Base-by-base conservation (phyloP, 2,113 vertebrate genomes). In the Leucosticte australis region DNA sequence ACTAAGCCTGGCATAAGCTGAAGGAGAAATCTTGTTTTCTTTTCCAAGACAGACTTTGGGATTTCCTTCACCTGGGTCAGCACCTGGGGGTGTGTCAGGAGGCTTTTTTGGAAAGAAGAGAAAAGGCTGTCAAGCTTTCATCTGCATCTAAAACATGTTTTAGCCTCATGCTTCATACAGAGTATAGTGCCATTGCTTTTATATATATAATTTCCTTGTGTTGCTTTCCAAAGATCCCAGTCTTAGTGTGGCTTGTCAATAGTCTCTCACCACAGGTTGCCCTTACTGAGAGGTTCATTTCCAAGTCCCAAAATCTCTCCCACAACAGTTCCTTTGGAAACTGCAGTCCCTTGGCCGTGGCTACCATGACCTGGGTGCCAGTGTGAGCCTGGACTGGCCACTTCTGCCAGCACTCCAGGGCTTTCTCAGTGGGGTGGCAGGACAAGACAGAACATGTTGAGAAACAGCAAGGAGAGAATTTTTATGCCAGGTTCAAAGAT, bases 401-500 rank as follows among this genome's bases (percentile, higher is more conserved):
- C 55, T 73, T 76, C 83, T 67, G 64, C 76, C 2, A 7, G 78
- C 55, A 23, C 60, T 30, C 30, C 55, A 16, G 75, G 89, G 75
- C 12, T 67, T 28, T 73, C 76, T n/a, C 91, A 30, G 71, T 5
- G 60, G 89, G 87, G 41, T 35, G 76, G 69, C 71, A 86, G 62
- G 69, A 49, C 95, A 96, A 64, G 94, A 95, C 85, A 33, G 62
- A 90, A 85, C 94, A 74, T 13, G 92, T 52, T 79, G 88, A 63
- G 92, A 87, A 95, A 76, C 0, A 92, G 77, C 11, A 3, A 73
- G 31, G 0, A 7, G 53, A 87, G 37, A 82, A 60, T 73, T 53
- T 28, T 53, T 62, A 46, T 41, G 75, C 84, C 83, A 86, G 88
- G 15, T 83, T 94, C 83, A 87, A 82, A 92, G 89, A 89, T 94